Evolutionary conservation across 2,113 vertebrate species (phyloP).

Genomic region (Podilymbus podiceps): DNA sequence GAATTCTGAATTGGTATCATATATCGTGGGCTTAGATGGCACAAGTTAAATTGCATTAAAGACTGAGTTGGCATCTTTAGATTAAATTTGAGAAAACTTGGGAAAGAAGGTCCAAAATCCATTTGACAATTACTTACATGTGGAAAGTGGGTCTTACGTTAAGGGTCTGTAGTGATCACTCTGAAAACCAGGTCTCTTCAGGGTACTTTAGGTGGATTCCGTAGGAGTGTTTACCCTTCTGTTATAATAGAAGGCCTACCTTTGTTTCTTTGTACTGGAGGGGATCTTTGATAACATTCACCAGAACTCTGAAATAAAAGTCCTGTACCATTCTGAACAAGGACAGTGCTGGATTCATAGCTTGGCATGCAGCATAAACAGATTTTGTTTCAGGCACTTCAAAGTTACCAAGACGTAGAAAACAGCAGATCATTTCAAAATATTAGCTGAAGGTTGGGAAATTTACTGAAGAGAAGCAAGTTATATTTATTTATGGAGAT

Average conservation of each 20-base stretch:
- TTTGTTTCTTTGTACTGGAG: not conserved
- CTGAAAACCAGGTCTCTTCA: not conserved
- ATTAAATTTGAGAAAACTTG: not conserved
- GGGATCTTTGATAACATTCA: not conserved
- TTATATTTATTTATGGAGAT: slow-evolving; percentile 2
- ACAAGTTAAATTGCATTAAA: not conserved
- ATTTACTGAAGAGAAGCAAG: not conserved
- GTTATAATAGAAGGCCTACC: not conserved
- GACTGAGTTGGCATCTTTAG: not conserved
- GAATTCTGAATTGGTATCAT: not conserved
- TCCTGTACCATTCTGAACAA: not conserved
- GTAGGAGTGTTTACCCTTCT: not conserved
- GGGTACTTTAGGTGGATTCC: not conserved
- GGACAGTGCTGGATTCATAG: not conserved
- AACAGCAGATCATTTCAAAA: not conserved
- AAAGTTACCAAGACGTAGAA: not conserved
- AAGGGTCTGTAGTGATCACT: not conserved
- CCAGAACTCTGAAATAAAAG: not conserved
- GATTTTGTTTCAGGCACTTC: not conserved
- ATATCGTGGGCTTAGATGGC: not conserved
- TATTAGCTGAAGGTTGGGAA: not conserved
- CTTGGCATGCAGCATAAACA: not conserved
- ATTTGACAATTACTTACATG: not conserved
- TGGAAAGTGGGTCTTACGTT: not conserved
- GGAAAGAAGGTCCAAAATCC: not conserved